Base-by-base conservation (phyloP, 2,113 vertebrate species). In the Harpagus bidentatus region DNA sequence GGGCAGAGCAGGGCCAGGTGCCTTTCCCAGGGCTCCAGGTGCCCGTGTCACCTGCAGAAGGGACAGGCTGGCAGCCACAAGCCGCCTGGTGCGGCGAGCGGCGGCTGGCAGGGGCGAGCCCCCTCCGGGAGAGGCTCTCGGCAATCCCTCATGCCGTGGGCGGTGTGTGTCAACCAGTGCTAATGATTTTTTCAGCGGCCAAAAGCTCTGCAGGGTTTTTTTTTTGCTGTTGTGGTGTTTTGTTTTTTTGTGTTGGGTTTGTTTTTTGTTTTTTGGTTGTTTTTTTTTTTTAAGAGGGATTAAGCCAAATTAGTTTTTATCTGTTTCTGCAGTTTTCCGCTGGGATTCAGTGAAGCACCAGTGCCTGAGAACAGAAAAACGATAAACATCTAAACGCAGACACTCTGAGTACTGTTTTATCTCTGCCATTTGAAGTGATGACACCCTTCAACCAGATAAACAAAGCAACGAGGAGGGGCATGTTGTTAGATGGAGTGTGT, bases 391-490 rank as follows among this genome's bases (percentile, higher is more conserved):
- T 6, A 22, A 55, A 21, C 0, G 25, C 66, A 14, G 74, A 11
- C 93, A 38, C 81, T 36, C 55, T 29, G 58, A 79, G 65, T 23
- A 31, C 70, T 40, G 32, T 20, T 63, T 38, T 23, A 32, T 59
- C 82, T 73, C 65, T 79, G 90, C 90, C 90, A 36, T 11, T 40
- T 28, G 61, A 40, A 50, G 90, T 19, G 87, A 23, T 79, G 94
- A 89, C 88, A 80, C 69, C 93, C 82, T 86, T 86, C 65, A 81
- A 73, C 59, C 93, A 78, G 90, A 59, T 67, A 81, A 93, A 93
- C 78, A 94, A 91, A 84, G 87, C 82, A 8, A 9, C 56, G 48
- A 58, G 91, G 91, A 90, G 95, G 79, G 86, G 73, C 88, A 53
- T 13, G 67, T 53, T 66, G 83, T 42, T 61, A 92, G 86, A 69